Base-by-base conservation (phyloP, 2,888 invertebrate genomes). In the Drosophila cracens region DNA sequence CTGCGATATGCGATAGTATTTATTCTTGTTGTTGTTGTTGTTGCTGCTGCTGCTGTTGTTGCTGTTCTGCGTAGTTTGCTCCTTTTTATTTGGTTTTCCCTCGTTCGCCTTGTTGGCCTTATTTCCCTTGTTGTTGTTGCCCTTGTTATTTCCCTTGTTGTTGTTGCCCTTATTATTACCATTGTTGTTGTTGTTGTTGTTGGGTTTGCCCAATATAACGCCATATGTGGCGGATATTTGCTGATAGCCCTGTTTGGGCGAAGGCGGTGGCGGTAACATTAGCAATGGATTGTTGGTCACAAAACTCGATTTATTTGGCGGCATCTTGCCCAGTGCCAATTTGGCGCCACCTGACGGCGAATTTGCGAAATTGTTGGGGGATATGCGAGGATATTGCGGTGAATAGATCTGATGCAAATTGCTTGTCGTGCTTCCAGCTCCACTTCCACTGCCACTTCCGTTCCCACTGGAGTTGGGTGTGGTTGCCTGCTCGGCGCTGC, bases 401-500 rank as follows among this genome's bases (percentile, higher is more conserved):
- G 93, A 92, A 67, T 92, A 93, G 62, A 92, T 77, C 69, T 93
- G 93, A 83, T 93, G 93, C 56, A 92, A 84, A 72, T 90, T 92
- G 43, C 90, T 90, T 43, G 92, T 89, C 66, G 90, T 90, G 62
- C 88, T 82, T 57, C 85, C 79, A 46, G 79, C 79, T 33, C 80
- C 79, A 49, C 80, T 79, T 7, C 31, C 52, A 31, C 3, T 56
- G 2, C 29, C 29, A 36, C 88, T 82, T 62, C 85, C 79, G 49
- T 80, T 81, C 34, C 80, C 82, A 64, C 91, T 88, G 6, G 89
- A 89, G 46, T 92, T 90, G 10, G 92, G 91, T 25, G 93, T 92
- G 59, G 93, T 92, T 34, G 87, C 79, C 73, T 68, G 58, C n/a
- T 92, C 91, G 69, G 88, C 83, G 71, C 90, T 84, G 81, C 81